Evolutionary conservation across 2,888 invertebrate species (phyloP), one percentile per base, ranked within the genome.

Genomic region (Cantharis lateralis): DNA sequence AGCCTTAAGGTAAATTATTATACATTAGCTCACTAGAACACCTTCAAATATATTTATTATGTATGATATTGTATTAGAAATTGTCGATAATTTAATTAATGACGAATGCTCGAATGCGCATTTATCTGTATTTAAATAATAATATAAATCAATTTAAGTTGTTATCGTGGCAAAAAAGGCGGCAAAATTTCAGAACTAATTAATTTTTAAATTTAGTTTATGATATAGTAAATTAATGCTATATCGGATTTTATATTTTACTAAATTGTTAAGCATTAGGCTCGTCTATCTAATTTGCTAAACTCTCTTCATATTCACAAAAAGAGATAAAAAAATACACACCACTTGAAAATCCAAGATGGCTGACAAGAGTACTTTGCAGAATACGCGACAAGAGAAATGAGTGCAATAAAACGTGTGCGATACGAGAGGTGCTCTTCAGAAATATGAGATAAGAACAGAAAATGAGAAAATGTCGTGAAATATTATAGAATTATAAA

Each of bases 341-440:
- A 71, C 71, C 75, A 76, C 75, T 83, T 82, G 81, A 84, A 77
- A 79, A 83, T 83, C 81, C 83, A 84, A 85, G 84, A 84, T 85
- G 84, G 85, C 84, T 83, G 84, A 82, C 84, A 80, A 82, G 83
- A 81, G 82, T 82, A 82, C 84, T 84, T 83, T 82, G 77, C 79
- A 81, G 83, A 84, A 82, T 80, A 82, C 82, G 82, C 80, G 81
- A 83, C 83, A 82, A 82, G 84, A 85, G 83, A 83, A 84, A 84
- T 82, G 83, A 82, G 81, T 82, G 84, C 84, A 86, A 86, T 85
- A 86, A 85, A 85, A 85, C 85, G 84, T 85, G 84, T 85, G 85
- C 85, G 85, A 86, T 85, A 85, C 82, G 84, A 83, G 82, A 84
- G 84, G 83, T 83, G 84, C 84, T 84, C 82, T 84, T 82, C 80